phyloP scores from a whole-genome alignment of 2,888 invertebrate genomes.

The Gortyna flavago region DNA sequence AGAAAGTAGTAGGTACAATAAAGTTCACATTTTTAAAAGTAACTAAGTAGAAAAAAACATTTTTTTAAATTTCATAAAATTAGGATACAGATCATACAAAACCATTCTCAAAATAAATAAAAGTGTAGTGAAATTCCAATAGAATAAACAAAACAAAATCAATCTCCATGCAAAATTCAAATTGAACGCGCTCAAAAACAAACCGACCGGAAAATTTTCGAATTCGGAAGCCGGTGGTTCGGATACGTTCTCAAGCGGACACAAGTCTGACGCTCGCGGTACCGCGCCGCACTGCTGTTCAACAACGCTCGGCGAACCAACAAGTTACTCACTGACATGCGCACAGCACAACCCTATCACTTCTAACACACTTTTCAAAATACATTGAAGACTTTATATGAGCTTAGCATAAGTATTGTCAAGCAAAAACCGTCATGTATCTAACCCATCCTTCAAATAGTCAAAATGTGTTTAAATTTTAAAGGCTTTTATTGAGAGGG shows the following conservation, averaged over 20 bases:
- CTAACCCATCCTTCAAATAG: constrained; percentile 58
- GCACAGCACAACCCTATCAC: constrained; percentile 79
- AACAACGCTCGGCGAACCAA: constrained; percentile 81
- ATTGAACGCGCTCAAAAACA: constrained; percentile 48
- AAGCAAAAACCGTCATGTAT: constrained; percentile 60
- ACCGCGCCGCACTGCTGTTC: constrained; percentile 87
- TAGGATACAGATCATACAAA: neutral
- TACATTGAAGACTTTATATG: constrained; percentile 66
- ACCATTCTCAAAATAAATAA: neutral
- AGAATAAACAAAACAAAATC: constrained; percentile 28
- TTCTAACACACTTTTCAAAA: constrained; percentile 65
- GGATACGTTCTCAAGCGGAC: constrained; percentile 70
- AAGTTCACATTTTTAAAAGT: constrained; percentile 44
- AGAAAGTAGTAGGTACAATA: neutral
- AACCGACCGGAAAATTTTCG: constrained; percentile 69
- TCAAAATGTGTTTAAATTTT: constrained; percentile 86
- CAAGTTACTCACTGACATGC: constrained; percentile 88
- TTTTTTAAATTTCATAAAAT: neutral
- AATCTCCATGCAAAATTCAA: constrained; percentile 48
- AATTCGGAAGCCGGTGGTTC: constrained; percentile 72
- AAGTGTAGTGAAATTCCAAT: neutral
- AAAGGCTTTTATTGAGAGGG: constrained; percentile 84
- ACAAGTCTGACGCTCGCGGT: constrained; percentile 79
- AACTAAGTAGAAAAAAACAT: too few relatives aligned
- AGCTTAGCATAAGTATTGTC: constrained; percentile 18